These are phyloP conservation scores for Antheraea pernyi DNA, from an alignment of 1,140 invertebrate species.

Conservation along the genomic window DNA sequence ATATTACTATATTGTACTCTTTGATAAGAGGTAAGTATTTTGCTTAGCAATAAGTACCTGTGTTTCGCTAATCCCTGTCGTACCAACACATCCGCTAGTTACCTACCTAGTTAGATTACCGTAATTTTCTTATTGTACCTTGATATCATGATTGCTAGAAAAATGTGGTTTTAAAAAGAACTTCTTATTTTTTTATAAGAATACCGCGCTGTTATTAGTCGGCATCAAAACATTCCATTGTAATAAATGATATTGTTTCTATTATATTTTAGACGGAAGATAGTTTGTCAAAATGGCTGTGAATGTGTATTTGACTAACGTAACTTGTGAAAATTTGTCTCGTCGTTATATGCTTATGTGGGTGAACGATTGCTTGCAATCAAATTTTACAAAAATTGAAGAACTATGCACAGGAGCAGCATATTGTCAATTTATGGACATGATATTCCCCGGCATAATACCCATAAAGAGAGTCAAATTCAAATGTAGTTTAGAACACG, in stretches of 20 bases:
- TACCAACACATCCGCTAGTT: slow-evolving; percentile 55
- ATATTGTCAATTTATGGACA: slow-evolving; percentile 99
- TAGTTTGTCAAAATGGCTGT: slow-evolving; percentile 86
- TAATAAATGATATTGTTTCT: slow-evolving; percentile 15
- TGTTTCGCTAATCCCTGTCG: slow-evolving; percentile 38
- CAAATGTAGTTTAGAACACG: slow-evolving; percentile 98
- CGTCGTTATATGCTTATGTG: slow-evolving; percentile 98
- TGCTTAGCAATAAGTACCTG: neutral
- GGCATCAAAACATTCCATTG: slow-evolving; percentile 31
- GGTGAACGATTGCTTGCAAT: slow-evolving; percentile 98
- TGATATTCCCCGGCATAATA: slow-evolving; percentile 98
- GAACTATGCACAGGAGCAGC: slow-evolving; percentile 98
- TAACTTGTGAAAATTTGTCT: slow-evolving; percentile 97
- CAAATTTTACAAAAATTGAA: slow-evolving; percentile 98
- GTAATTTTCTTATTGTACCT: slow-evolving; percentile 33
- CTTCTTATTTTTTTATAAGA: slow-evolving; percentile 57
- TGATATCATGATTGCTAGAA: slow-evolving; percentile 8
- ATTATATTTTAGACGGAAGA: slow-evolving; percentile 31
- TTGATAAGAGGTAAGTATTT: slow-evolving; percentile 50
- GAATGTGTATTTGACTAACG: slow-evolving; percentile 99
- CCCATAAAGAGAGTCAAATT: slow-evolving; percentile 98
- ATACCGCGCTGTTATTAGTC: slow-evolving; percentile 32
- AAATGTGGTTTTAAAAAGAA: slow-evolving; percentile 30
- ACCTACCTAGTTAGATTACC: slow-evolving; percentile 41
- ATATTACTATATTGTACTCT: no score